Percentiles rank a stretch among this genome's conserved stretches.
These are phyloP conservation scores for Lasioglossum lativentre DNA, from an alignment of 2,888 invertebrate genomes.

Conservation along the genomic window DNA sequence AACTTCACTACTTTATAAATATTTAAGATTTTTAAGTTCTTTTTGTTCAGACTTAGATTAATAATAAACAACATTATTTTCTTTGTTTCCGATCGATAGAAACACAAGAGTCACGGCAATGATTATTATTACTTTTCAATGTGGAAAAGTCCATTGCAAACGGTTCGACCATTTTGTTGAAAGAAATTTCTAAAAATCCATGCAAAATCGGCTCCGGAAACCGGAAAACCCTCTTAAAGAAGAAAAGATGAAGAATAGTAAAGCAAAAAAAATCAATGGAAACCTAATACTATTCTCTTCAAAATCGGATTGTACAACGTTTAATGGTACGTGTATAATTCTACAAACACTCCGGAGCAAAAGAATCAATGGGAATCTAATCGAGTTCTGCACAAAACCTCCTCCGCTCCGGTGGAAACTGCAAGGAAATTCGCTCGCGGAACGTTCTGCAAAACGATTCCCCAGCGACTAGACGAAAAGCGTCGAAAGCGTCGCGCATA, in stretches of 20 bases:
- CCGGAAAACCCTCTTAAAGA: too few relatives aligned
- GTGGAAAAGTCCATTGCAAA: too few relatives aligned
- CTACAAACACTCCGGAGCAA: not conserved
- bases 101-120: not conserved
- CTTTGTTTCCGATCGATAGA: not conserved
- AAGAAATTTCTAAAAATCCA: too few relatives aligned
- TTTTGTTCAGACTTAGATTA: too few relatives aligned
- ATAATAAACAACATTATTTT: not conserved
- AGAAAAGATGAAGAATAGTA: too few relatives aligned
- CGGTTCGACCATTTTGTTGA: too few relatives aligned
- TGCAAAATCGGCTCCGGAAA: too few relatives aligned
- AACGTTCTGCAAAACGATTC: not conserved
- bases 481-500: slow-evolving; percentile 13
- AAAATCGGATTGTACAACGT: not conserved
- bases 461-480: not conserved
- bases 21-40: too few relatives aligned
- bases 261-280: too few relatives aligned
- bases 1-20: not conserved
- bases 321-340: too few relatives aligned
- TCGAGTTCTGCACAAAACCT: not conserved
- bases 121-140: too few relatives aligned
- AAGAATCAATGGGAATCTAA: not conserved
- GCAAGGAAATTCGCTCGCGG: not conserved
- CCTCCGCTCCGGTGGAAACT: not conserved
- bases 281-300: not conserved